Percentiles rank a stretch among this genome's conserved stretches.
Evolutionary conservation across 64 coral and sea anemone genomes (phyloP).

Genomic region (Porites australiensis): DNA sequence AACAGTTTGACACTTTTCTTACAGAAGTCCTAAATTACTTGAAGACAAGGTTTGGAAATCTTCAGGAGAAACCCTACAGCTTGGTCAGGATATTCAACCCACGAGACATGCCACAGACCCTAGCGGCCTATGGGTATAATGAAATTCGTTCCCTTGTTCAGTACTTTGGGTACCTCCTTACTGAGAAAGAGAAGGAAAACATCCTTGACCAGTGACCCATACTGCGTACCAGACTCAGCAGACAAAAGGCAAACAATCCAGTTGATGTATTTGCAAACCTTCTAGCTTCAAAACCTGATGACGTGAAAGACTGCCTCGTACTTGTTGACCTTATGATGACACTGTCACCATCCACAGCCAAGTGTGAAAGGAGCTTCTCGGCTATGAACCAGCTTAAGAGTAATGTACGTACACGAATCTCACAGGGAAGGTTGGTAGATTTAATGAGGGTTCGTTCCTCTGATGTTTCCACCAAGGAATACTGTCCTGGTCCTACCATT

Average conservation of each 20-base stretch:
- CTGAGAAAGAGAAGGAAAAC: neutral
- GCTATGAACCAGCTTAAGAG: conserved; percentile 44
- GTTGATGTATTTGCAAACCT: conserved; percentile 35
- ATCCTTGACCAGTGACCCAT: conserved; percentile 40
- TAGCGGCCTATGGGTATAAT: too few species aligned
- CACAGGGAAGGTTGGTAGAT: neutral
- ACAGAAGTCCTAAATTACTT: too few species aligned
- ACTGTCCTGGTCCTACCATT: too few species aligned
- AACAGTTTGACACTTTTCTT: too few species aligned
- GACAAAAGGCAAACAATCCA: conserved; percentile 25
- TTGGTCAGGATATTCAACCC: too few species aligned
- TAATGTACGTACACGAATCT: neutral
- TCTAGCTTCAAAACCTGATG: conserved; percentile 36
- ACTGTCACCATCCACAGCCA: conserved; percentile 17
- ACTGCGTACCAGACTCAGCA: conserved; percentile 5
- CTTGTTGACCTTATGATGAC: conserved; percentile 34
- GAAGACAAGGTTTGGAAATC: too few species aligned
- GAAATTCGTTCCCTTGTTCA: too few species aligned
- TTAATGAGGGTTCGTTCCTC: conserved; percentile 16
- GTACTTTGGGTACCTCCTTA: too few species aligned
- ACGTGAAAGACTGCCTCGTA: conserved; percentile 5
- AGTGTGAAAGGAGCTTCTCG: neutral
- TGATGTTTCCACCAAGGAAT: too few species aligned
- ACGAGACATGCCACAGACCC: too few species aligned
- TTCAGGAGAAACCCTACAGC: too few species aligned